These are phyloP conservation scores for Silurus meridionalis DNA, from an alignment of 2,113 vertebrate species.

Conservation along the genomic window DNA sequence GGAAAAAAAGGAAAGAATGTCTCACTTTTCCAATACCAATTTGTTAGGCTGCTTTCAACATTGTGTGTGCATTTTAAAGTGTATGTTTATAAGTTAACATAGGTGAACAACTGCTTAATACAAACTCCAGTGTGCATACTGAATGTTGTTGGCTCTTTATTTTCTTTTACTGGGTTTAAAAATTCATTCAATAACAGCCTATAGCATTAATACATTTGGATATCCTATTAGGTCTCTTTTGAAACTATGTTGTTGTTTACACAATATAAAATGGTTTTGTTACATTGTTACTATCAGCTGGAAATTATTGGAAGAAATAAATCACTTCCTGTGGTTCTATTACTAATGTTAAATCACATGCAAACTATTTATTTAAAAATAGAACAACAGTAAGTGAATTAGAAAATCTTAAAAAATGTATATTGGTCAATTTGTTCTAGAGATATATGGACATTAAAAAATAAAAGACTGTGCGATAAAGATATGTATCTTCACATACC, in stretches of 20 bases:
- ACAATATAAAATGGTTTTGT: neutral
- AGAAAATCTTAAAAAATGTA: neutral
- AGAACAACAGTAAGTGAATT: neutral
- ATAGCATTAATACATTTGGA: neutral
- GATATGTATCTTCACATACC: neutral
- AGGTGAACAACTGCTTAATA: neutral
- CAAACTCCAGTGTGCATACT: neutral
- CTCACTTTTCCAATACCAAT: neutral
- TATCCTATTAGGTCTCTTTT: neutral
- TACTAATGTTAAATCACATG: neutral
- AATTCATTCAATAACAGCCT: neutral
- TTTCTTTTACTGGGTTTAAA: neutral
- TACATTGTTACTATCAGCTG: neutral
- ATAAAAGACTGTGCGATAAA: neutral
- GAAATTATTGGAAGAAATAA: neutral
- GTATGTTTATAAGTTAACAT: neutral
- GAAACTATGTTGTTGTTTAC: neutral
- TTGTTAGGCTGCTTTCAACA: neutral
- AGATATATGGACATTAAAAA: neutral
- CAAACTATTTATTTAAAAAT: neutral
- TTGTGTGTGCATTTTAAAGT: neutral
- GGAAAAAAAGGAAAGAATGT: neutral
- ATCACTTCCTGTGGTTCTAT: neutral
- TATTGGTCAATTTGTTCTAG: neutral
- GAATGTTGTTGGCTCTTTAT: neutral